phyloP scores from a whole-genome alignment of 1,140 invertebrate genomes.

The Leucophenga varia region DNA sequence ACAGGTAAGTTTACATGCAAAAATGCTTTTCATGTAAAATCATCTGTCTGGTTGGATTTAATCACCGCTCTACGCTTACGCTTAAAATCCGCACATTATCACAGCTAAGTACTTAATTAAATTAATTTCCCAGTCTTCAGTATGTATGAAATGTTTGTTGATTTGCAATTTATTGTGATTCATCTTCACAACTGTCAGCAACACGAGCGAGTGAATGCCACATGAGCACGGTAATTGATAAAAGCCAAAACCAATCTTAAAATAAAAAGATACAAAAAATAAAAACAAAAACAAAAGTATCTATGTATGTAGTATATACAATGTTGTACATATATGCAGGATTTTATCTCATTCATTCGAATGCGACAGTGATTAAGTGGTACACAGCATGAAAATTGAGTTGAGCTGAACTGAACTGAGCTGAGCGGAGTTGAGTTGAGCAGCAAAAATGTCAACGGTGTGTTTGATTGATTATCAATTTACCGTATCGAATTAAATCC shows the following conservation, averaged over 20 bases:
- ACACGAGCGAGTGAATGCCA: too few species aligned
- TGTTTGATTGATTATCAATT: constrained; percentile 53
- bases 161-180: constrained; percentile 36
- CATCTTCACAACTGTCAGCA: constrained; percentile 33
- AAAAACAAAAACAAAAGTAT: not conserved
- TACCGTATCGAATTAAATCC: constrained; percentile 15
- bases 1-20: too few species aligned
- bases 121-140: constrained; percentile 24
- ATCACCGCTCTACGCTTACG: too few species aligned
- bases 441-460: constrained; percentile 17
- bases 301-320: not conserved
- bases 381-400: constrained; percentile 18
- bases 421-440: too few species aligned
- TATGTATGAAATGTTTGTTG: too few species aligned
- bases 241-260: constrained; percentile 35
- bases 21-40: too few species aligned
- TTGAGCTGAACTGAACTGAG: too few species aligned
- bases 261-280: constrained; percentile 1
- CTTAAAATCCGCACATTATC: too few species aligned
- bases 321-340: too few species aligned
- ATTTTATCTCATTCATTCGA: too few species aligned
- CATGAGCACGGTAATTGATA: constrained; percentile 42
- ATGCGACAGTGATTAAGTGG: constrained; percentile 52
- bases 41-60: too few species aligned
- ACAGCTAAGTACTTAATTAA: constrained; percentile 44